Evolutionary conservation across 2,888 invertebrate genomes (phyloP).

Genomic region (Steinernema carpocapsae): DNA sequence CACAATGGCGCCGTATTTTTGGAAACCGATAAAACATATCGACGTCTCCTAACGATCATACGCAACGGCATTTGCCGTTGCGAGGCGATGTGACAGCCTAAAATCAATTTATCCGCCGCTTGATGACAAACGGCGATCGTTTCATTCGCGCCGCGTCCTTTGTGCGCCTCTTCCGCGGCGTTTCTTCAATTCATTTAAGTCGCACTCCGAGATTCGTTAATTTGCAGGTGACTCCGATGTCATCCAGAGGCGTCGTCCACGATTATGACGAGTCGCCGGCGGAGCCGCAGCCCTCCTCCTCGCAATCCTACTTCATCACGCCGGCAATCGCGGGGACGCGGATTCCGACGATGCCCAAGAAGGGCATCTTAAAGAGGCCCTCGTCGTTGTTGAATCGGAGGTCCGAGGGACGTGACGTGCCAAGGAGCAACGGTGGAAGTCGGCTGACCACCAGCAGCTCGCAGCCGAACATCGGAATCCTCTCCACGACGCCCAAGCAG

Average conservation of each 20-base stretch:
- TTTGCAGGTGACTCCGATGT: constrained; percentile 30
- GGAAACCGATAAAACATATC: constrained; percentile 12
- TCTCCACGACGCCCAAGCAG: constrained; percentile 43
- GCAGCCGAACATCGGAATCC: constrained; percentile 31
- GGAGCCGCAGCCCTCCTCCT: constrained; percentile 30
- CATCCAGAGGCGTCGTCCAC: not conserved
- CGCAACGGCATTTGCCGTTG: constrained; percentile 4
- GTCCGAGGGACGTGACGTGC: not conserved
- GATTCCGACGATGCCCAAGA: constrained; percentile 50
- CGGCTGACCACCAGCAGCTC: constrained; percentile 27
- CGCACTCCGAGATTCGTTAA: not conserved
- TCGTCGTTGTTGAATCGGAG: constrained; percentile 37
- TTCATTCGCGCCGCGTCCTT: constrained; percentile 8
- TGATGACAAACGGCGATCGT: constrained; percentile 30
- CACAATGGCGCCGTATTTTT: not conserved
- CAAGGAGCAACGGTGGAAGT: constrained; percentile 23
- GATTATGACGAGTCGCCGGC: constrained; percentile 22
- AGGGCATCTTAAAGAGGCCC: constrained; percentile 60
- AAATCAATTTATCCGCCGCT: constrained; percentile 6
- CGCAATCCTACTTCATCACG: constrained; percentile 38
- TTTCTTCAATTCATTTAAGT: constrained; percentile 20
- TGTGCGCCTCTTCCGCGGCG: not conserved
- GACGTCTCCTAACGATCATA: not conserved
- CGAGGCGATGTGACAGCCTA: not conserved
- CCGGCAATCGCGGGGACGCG: constrained; percentile 39